These are phyloP conservation scores for Helicoverpa armigera DNA, from an alignment of 1,140 invertebrate species.

Conservation along the genomic window DNA sequence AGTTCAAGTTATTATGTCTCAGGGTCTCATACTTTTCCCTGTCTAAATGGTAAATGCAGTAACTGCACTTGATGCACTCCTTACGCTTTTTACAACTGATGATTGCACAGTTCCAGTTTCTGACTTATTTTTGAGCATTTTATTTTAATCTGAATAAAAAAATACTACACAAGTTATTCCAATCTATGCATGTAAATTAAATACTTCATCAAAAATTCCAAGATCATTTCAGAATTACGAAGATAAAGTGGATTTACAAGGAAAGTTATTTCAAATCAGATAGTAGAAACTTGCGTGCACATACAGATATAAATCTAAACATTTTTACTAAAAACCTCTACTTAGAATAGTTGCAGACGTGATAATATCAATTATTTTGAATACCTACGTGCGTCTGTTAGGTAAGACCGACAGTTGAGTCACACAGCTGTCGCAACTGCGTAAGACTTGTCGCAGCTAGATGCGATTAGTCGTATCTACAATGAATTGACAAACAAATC, in stretches of 20 bases:
- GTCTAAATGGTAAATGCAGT: too few relatives aligned
- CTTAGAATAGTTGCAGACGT: conserved; percentile 19
- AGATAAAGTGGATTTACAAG: background rate
- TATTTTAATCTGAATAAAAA: too few relatives aligned
- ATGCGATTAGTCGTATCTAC: background rate
- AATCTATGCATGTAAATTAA: background rate
- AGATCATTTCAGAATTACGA: background rate
- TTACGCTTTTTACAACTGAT: too few relatives aligned
- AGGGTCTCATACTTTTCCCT: too few relatives aligned
- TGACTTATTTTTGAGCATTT: too few relatives aligned
- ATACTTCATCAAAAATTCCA: background rate
- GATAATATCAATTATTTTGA: conserved; percentile 16
- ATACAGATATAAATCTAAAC: background rate
- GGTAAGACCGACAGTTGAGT: background rate
- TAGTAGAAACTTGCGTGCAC: conserved; percentile 10
- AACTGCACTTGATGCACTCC: too few relatives aligned
- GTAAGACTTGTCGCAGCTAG: background rate
- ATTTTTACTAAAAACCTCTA: background rate
- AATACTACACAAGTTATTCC: too few relatives aligned
- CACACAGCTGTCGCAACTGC: background rate
- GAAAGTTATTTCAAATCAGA: conserved; percentile 24
- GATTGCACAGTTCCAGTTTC: too few relatives aligned
- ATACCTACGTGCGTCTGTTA: conserved; percentile 6
- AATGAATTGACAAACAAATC: background rate
- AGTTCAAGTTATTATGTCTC: too few relatives aligned